Conservation (phyloP, 2,113 vertebrate species). For the Myxocyprinus asiaticus region DNA sequence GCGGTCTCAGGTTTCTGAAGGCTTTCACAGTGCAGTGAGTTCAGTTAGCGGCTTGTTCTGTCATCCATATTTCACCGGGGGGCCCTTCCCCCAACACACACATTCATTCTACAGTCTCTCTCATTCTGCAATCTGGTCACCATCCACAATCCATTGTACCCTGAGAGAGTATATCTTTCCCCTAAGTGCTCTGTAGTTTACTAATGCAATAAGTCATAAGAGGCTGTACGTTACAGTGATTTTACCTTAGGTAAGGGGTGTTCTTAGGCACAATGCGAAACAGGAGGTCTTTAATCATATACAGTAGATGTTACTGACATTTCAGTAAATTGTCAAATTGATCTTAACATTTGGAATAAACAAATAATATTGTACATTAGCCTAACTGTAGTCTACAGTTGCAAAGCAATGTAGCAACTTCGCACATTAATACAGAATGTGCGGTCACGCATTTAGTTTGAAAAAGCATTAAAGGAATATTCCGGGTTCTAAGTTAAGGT, state of each 20-base stretch:
- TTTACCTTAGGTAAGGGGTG: neutral
- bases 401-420: no score
- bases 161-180: constrained; percentile 17
- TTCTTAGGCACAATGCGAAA: neutral
- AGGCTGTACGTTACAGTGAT: neutral
- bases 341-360: no score
- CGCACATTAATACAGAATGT: no score
- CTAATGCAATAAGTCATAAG: neutral
- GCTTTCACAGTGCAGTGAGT: constrained; percentile 50
- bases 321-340: no score
- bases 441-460: no score
- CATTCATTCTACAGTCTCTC: constrained; percentile 5
- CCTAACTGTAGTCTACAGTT: no score
- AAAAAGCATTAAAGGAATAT: no score
- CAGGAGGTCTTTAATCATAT: no score
- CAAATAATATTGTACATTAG: no score
- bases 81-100: constrained; percentile 37
- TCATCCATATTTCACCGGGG: constrained; percentile 50
- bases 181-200: constrained; percentile 38
- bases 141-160: constrained; percentile 36
- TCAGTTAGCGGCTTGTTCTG: constrained; percentile 56
- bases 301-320: no score
- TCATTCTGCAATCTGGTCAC: constrained; percentile 41
- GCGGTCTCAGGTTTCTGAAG: constrained; percentile 55
- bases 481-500: no score